A percentile compares a stretch with the other conserved stretches of the same genome.
Conservation (phyloP, 2,113 vertebrate species). For the Ovibos moschatus region DNA sequence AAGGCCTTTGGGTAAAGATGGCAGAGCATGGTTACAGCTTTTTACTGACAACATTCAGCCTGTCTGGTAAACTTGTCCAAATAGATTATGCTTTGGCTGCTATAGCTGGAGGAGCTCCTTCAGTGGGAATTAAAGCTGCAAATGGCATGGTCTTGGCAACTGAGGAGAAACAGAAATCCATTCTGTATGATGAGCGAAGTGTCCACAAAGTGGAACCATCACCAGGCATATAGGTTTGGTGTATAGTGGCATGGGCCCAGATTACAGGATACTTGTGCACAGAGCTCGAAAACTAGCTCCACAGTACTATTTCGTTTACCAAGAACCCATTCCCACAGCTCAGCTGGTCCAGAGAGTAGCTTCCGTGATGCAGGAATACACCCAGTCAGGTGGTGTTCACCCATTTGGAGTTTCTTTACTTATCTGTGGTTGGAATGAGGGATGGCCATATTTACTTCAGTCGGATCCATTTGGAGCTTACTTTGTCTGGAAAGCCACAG, state of each 20-base stretch:
- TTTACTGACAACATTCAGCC: conserved; percentile 97
- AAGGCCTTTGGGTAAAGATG: conserved; percentile 82
- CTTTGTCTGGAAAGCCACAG: background rate
- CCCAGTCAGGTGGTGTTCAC: background rate
- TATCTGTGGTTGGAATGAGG: background rate
- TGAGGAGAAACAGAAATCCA: conserved; percentile 99
- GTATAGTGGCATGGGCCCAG: conserved; percentile 98
- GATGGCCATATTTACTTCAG: background rate
- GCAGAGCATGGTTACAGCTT: conserved; percentile 97
- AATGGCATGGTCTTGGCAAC: conserved; percentile 98
- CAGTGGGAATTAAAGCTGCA: conserved; percentile 97
- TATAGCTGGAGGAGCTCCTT: conserved; percentile 96
- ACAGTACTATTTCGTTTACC: background rate
- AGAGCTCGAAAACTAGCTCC: background rate
- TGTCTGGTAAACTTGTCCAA: conserved; percentile 98
- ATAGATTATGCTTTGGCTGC: conserved; percentile 99
- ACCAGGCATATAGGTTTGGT: conserved; percentile 99
- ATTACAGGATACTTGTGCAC: conserved; percentile 88
- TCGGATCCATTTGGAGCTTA: background rate
- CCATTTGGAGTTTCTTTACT: background rate
- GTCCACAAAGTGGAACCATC: conserved; percentile 99
- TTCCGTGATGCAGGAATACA: background rate
- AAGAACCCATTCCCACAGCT: background rate
- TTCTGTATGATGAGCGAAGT: conserved; percentile 97
- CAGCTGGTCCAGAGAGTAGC: background rate